phyloP scores from a whole-genome alignment of 2,113 vertebrate species.

The Passer montanus region DNA sequence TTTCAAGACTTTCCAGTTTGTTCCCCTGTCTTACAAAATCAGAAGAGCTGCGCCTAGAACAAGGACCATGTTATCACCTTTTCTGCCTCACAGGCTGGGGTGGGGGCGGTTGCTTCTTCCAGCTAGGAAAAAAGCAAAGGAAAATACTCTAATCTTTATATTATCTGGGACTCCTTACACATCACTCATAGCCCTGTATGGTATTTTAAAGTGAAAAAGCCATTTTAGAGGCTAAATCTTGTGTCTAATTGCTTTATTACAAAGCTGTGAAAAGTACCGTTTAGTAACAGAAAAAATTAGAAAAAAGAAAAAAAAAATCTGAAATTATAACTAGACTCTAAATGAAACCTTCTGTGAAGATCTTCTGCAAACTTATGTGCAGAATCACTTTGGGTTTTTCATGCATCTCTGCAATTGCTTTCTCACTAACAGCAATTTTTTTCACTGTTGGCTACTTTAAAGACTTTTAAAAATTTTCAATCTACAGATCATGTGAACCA shows the following conservation, averaged over 20 bases:
- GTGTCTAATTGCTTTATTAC: neutral
- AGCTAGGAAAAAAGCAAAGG: neutral
- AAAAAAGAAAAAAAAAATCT: neutral
- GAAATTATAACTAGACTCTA: neutral
- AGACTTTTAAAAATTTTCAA: neutral
- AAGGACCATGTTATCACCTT: fast-evolving
- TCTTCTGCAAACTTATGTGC: neutral
- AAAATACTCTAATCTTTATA: neutral
- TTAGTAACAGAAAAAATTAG: neutral
- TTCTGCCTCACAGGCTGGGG: neutral
- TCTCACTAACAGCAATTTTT: neutral
- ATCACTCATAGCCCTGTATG: fast-evolving
- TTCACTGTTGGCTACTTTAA: neutral
- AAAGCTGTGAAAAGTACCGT: neutral
- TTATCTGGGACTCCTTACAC: fast-evolving
- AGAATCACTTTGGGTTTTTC: neutral
- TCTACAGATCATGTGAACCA: neutral
- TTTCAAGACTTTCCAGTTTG: neutral
- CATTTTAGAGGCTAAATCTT: neutral
- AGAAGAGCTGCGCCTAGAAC: neutral
- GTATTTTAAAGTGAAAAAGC: neutral
- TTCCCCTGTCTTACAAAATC: neutral
- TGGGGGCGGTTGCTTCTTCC: neutral
- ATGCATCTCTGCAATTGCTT: neutral
- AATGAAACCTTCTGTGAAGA: neutral